Base-by-base conservation (phyloP, 2,888 invertebrate species). In the Galerucella calmariensis region DNA sequence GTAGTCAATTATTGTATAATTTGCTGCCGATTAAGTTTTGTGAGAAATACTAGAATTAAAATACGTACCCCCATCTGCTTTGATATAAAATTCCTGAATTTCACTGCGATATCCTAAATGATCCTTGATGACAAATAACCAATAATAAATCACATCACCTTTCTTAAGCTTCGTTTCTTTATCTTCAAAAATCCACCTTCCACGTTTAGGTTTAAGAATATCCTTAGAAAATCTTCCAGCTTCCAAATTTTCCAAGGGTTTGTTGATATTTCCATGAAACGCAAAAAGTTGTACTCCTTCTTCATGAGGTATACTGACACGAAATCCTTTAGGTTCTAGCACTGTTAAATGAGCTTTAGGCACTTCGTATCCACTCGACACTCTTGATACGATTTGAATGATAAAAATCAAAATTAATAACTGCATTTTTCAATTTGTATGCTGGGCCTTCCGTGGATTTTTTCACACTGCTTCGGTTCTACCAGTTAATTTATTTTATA, bases 231-330 rank as follows among this genome's bases (percentile, higher is more conserved):
- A 88, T 5, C 88, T 89, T 0, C 94, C 94, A 0, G 90, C 92
- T 84, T 94, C 94, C 24, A 93, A 84, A 0, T 92, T 92, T 12
- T 92, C 89, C 88, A 94, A 92, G 83, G 93, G 92, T 77, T 92
- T 90, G 83, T 95, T 94, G 0, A 94, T 87, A 77, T 94, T 93
- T 5, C 92, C 93, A 83, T 94, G 94, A 83, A 93, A 94, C 0
- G 94, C 94, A 80, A 94, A 93, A 27, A 94, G 86, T 48, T 90
- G 89, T 69, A 93, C 92, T n/a, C 94, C 94, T 77, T 91, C 89
- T 79, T 74, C 65, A 74, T 80, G 71, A 83, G 92, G 91, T 59
- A 92, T 89, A 0, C 92, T 90, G 0, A 92, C 90, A 61, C 90
- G 86, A 0, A 92, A 82, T 73, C 93, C 93, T 83, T 85, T 89